Base-by-base conservation (phyloP, 2,888 invertebrate species). In the Dromius quadrimaculatus region DNA sequence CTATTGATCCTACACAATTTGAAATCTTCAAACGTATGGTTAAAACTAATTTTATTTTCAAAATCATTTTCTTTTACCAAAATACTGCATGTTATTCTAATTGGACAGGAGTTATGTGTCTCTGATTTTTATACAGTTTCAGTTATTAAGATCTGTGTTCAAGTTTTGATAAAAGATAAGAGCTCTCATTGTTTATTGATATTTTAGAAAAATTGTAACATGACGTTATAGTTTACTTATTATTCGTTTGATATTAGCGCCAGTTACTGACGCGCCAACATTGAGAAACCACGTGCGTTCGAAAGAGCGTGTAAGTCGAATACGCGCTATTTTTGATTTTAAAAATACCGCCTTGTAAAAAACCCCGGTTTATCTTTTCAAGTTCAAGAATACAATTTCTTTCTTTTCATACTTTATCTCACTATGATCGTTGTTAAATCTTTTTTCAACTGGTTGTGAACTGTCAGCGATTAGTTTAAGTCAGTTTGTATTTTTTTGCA, bases 231-330 rank as follows among this genome's bases (percentile, higher is more conserved):
- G 66, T 66, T 66, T 13, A 11, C 17, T 11, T 4, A 4, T 17
- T 34, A 20, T 17, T 57, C 66, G 17, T 28, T 28, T 8, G n/a
- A 43, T 20, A 13, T 8, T 5, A 57, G 66, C 66, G 54, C 54
- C 54, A 66, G 17, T 54, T 23, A 41, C 66, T 57, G 57, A 57
- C 57, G 66, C 57, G 54, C 66, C 22, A 66, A 66, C 66, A 57
- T 66, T 57, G 41, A 36, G 57, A 57, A 66, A 54, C 54, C 66
- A 66, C 66, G 66, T 66, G 66, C 57, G 45, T 19, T 32, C 41
- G 41, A 19, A 22, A 62, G 43, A 43, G 50, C 50, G 50, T 20
- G 11, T 41, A n/a, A 28, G 19, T 47, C 47, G 23, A n/a, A 47
- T n/a, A 15, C 19, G 8, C n/a, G 11, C 22, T n/a, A 54, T 17